phyloP scores from a whole-genome alignment of 2,888 invertebrate genomes.

The Lepidochitona cinerea region DNA sequence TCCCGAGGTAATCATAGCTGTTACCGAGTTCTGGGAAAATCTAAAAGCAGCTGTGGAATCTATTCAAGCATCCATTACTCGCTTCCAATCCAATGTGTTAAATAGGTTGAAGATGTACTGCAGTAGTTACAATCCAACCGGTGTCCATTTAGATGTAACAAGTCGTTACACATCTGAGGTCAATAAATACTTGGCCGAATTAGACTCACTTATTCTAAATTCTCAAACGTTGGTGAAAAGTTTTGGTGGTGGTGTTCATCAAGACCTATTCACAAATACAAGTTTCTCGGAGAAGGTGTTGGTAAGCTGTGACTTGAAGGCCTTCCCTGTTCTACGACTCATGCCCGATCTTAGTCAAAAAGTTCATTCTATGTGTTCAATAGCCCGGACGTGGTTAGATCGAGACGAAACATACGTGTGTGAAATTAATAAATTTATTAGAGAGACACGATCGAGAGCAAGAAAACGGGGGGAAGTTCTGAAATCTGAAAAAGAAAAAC shows the following conservation, averaged over 20 bases:
- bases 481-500: slow-evolving; percentile 55
- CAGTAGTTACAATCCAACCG: slow-evolving; percentile 49
- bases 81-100: slow-evolving; percentile 55
- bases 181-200: slow-evolving; percentile 43
- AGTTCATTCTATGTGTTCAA: slow-evolving; percentile 48
- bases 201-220: slow-evolving; percentile 45
- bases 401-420: slow-evolving; percentile 64
- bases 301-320: slow-evolving; percentile 60
- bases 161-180: slow-evolving; percentile 56
- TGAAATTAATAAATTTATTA: slow-evolving; percentile 60
- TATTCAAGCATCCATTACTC: slow-evolving; percentile 43
- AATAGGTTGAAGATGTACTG: slow-evolving; percentile 56
- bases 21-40: slow-evolving; percentile 63
- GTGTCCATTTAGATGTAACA: slow-evolving; percentile 53
- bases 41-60: slow-evolving; percentile 50
- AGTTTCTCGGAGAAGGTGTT: slow-evolving; percentile 55
- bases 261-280: slow-evolving; percentile 56
- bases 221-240: slow-evolving; percentile 53
- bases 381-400: slow-evolving; percentile 59
- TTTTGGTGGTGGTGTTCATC: slow-evolving; percentile 51
- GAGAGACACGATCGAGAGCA: slow-evolving; percentile 55
- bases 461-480: slow-evolving; percentile 52
- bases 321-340: slow-evolving; percentile 63
- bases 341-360: slow-evolving; percentile 62
- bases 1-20: slow-evolving; percentile 42